Conservation (phyloP, 2,113 vertebrate genomes). For the Piaya cayana region DNA sequence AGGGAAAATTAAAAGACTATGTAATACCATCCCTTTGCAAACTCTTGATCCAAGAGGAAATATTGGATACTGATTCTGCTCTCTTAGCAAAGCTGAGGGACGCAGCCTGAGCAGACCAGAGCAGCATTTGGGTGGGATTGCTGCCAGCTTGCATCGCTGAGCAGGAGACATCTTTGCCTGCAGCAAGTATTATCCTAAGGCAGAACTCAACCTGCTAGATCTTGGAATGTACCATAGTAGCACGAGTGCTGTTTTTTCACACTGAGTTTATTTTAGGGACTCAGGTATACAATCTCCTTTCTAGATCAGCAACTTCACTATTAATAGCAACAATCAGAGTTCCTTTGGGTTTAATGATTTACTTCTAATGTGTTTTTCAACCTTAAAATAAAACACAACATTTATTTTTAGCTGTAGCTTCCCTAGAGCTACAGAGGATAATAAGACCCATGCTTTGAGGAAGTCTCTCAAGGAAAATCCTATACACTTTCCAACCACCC, state of each 20-base stretch:
- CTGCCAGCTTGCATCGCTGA: background rate
- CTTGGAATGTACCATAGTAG: background rate
- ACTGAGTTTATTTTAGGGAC: constrained; percentile 32
- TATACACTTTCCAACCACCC: background rate
- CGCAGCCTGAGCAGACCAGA: background rate
- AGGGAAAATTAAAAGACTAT: background rate
- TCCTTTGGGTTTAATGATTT: constrained; percentile 45
- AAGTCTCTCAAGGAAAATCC: background rate
- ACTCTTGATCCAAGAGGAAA: background rate
- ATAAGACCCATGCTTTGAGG: constrained; percentile 22
- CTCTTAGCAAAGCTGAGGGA: background rate
- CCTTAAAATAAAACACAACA: constrained; percentile 36
- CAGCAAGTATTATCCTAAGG: background rate
- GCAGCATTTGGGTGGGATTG: accelerated
- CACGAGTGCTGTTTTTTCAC: background rate
- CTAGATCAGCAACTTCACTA: constrained; percentile 38
- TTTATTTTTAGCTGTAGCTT: constrained; percentile 22
- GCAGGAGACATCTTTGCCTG: background rate
- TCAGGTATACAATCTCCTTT: background rate
- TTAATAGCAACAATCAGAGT: constrained; percentile 31
- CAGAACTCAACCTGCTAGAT: background rate
- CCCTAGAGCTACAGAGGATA: background rate
- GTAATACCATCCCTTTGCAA: background rate
- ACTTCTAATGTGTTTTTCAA: constrained; percentile 45
- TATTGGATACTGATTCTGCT: background rate